Base-by-base conservation (phyloP, 2,797 vertebrate genomes). In the Amniataba percoides region DNA sequence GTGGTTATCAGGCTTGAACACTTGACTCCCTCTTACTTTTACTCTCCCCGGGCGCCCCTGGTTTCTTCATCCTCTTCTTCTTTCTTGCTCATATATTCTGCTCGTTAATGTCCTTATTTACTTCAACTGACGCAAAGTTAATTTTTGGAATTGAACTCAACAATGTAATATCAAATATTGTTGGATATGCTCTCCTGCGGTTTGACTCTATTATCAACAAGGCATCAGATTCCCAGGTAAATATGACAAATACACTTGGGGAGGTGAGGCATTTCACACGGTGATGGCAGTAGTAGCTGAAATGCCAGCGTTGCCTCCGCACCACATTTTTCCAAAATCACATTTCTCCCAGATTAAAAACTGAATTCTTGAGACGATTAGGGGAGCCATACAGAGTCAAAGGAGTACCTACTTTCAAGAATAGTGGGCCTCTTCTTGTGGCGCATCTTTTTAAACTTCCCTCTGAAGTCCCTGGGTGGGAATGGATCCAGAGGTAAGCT, bases 361-460 rank as follows among this genome's bases (percentile, higher is more conserved):
- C 11, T 9, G 1, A 72, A 55, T 8, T 65, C 18, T 39, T 60
- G 2, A 40, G 49, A 23, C 7, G 16, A 80, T 69, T 8, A 58
- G 4, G 1, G 51, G n/a, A 45, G 46, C 23, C 53, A 61, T 16
- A 23, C 12, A 27, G 45, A 76, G 62, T 77, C 63, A 46, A 56
- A 91, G 72, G 65, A 69, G 64, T 72, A 93, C 97, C 93, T 98
- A 99, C 98, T 96, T 97, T 97, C 94, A 91, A 99, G 97, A 90
- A 99, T 92, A 83, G 97, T 96, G 66, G 97, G 97, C 92, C 98
- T 97, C 94, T 97, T 97, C 95, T 94, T 97, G 13, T 94, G 86
- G 49, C 95, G 95, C 78, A 97, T 97, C 90, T 95, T 97, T 87
- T 96, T 96, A 92, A 96, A 94, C 87, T 94, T 97, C 84, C 96